Evolutionary conservation across 1,140 invertebrate genomes (phyloP), one percentile per base, ranked within the genome.

Genomic region (Tetramorium simillimum): DNA sequence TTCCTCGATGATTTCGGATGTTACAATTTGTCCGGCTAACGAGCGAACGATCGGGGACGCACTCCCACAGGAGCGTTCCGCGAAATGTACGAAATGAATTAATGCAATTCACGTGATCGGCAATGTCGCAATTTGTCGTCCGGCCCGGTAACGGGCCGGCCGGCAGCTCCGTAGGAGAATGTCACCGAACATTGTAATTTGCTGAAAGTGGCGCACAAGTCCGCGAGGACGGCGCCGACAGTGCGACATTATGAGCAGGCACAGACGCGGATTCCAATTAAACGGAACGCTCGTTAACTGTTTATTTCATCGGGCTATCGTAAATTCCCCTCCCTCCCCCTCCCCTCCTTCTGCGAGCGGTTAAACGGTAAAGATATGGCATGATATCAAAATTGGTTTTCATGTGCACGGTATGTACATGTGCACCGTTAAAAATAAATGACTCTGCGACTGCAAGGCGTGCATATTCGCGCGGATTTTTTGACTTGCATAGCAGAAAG

Each of bases 261-360:
- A 84, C 60, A 53, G 53, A 10, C 18, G 60, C 67, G 82, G 88
- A 85, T 89, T 86, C 86, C 88, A 82, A 90, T 90, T 90, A 90
- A 89, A 86, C 75, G 72, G 69, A 82, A 43, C 18, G 53, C 80
- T 84, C 69, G 80, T 84, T 84, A 84, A 84, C 80, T 73, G 56
- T 56, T 73, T 73, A 73, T 84, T 84, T 75, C 40, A 84, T 60
- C 53, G 53, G 40, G 53, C 56, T 73, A 62, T 70, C 46, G 58
- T 62, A 53, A 73, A 65, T 67, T 87, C 40, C 21, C 75, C 46
- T 14, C 43, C n/a, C 16, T 43, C 18, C 16, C 63, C 18, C 21
- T n/a, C 12, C 58, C 62, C 16, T 33, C 18, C 37, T 56, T 21
- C 12, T 3, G 40, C 24, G 33, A 46, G 14, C n/a, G 5, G 46